Evolutionary conservation across 2,113 vertebrate species (phyloP).

Genomic region (Tiliqua scincoides): DNA sequence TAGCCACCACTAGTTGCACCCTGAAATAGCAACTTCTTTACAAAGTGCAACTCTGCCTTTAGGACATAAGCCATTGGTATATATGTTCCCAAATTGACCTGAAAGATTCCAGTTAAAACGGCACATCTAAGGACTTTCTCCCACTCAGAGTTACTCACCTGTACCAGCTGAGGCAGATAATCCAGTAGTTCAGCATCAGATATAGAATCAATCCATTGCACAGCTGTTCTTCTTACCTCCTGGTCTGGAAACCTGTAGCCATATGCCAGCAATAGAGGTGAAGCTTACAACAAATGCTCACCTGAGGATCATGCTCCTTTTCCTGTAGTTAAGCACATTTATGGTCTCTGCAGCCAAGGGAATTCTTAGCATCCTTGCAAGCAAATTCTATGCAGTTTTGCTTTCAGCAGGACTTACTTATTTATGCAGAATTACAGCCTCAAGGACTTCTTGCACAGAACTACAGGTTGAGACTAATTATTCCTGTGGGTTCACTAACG

Average conservation of each 20-base stretch:
- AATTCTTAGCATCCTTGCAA: neutral
- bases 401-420: too few relatives aligned
- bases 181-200: constrained; percentile 92
- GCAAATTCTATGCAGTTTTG: neutral
- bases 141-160: constrained; percentile 76
- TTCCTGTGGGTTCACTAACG: too few relatives aligned
- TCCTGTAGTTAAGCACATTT: neutral
- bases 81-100: neutral
- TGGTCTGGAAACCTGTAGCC: constrained; percentile 91
- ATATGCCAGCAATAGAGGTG: accelerated
- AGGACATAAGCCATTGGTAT: neutral
- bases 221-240: constrained; percentile 91
- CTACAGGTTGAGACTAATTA: neutral
- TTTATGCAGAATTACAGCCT: too few relatives aligned
- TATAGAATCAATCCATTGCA: constrained; percentile 95
- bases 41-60: neutral
- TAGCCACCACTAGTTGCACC: neutral
- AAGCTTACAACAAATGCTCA: neutral
- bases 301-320: too few relatives aligned
- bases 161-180: constrained; percentile 95
- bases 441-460: neutral
- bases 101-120: neutral
- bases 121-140: neutral
- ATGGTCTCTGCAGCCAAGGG: neutral
- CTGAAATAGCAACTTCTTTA: neutral